A percentile compares a stretch with the other conserved stretches of the same genome.
phyloP scores from a whole-genome alignment of 2,797 vertebrate species.

The Sebastes aleutianus region DNA sequence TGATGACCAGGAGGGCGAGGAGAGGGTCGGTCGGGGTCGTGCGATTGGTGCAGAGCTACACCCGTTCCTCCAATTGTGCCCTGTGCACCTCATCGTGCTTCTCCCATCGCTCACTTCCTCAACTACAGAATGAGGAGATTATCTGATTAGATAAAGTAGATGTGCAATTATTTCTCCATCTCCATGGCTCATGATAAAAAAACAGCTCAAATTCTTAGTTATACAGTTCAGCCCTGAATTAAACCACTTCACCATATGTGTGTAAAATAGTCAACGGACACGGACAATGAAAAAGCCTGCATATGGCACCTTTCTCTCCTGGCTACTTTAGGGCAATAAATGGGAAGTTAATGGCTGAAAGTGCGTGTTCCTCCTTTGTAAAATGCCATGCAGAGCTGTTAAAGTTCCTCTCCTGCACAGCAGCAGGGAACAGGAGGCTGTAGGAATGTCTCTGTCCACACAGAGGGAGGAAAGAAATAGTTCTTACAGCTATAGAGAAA shows the following conservation, averaged over 20 bases:
- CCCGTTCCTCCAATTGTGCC: constrained; percentile 50
- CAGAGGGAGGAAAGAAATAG: constrained; percentile 12
- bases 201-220: constrained; percentile 8
- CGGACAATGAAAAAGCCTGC: constrained; percentile 39
- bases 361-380: constrained; percentile 61
- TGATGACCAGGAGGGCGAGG: constrained; percentile 17
- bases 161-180: constrained; percentile 1
- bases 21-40: neutral
- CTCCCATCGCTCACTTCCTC: constrained; percentile 6
- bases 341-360: constrained; percentile 56
- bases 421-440: constrained; percentile 54
- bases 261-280: constrained; percentile 29
- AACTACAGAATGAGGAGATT: neutral
- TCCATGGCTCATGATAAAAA: neutral
- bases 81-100: constrained; percentile 10
- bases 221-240: neutral
- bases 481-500: constrained; percentile 2
- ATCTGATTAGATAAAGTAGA: constrained; percentile 13
- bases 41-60: constrained; percentile 25
- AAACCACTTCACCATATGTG: constrained; percentile 41
- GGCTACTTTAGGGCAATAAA: constrained; percentile 55
- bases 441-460: constrained; percentile 57
- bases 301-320: constrained; percentile 45
- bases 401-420: constrained; percentile 43
- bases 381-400: constrained; percentile 54